phyloP scores from a whole-genome alignment of 2,797 vertebrate species.

The Anabacerthia variegaticeps region DNA sequence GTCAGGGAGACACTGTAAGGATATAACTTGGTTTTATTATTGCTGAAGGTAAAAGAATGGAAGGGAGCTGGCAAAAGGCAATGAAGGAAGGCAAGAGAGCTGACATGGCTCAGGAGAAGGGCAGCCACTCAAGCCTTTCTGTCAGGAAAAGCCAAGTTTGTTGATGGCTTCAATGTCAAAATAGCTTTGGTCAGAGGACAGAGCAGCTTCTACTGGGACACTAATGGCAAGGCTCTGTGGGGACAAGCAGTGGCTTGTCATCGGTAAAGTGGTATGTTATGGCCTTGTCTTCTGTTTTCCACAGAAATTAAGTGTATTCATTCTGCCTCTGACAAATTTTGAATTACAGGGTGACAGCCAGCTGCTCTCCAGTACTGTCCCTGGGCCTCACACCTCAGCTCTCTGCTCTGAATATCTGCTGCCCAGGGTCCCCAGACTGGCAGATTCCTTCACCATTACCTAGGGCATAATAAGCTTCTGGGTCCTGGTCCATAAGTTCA shows the following conservation, averaged over 20 bases:
- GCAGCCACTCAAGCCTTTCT: neutral
- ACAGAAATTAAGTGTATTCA: neutral
- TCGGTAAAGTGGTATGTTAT: neutral
- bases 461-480: conserved; percentile 84
- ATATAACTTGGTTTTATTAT: neutral
- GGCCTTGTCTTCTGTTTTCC: neutral
- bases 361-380: neutral
- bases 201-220: neutral
- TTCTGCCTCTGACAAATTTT: neutral
- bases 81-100: neutral
- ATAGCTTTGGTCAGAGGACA: neutral
- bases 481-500: conserved; percentile 83
- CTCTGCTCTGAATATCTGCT: neutral
- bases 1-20: neutral
- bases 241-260: neutral
- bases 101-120: neutral
- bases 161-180: neutral
- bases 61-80: neutral
- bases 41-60: neutral
- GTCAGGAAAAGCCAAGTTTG: neutral
- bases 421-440: neutral
- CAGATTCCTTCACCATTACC: conserved; percentile 70
- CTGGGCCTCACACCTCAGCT: neutral
- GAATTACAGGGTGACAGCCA: neutral
- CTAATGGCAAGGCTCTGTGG: neutral